Evolutionary conservation across 1,140 invertebrate species (phyloP).

Genomic region (Planococcus citri): DNA sequence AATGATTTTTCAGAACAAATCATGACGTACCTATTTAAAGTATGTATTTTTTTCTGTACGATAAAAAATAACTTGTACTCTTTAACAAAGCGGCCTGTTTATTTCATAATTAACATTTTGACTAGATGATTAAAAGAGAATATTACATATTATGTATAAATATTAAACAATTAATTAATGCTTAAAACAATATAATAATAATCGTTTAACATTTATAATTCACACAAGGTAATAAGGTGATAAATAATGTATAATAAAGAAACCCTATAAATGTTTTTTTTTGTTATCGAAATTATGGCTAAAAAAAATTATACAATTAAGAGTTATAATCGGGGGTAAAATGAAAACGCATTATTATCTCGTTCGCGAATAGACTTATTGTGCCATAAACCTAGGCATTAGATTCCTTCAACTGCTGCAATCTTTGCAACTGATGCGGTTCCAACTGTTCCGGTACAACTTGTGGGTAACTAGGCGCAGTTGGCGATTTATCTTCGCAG

Average conservation of each 20-base stretch:
- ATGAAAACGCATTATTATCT: constrained; percentile 1
- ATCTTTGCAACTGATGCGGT: constrained; percentile 64
- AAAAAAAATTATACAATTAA: neutral
- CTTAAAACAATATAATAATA: neutral
- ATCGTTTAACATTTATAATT: neutral
- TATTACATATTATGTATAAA: neutral
- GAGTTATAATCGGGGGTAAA: neutral
- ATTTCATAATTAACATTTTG: too few species aligned
- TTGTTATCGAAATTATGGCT: neutral
- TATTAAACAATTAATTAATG: neutral
- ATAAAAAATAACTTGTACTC: too few species aligned
- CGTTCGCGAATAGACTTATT: neutral
- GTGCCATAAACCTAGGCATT: constrained; percentile 50
- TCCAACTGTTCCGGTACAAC: constrained; percentile 66
- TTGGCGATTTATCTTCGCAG: constrained; percentile 15
- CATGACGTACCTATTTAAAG: too few species aligned
- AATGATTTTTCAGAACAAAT: too few species aligned
- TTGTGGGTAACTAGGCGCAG: constrained; percentile 24
- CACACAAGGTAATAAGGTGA: neutral
- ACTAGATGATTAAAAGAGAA: neutral
- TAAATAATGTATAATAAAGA: neutral
- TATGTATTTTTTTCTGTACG: too few species aligned
- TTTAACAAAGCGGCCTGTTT: too few species aligned
- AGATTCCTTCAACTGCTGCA: constrained; percentile 75
- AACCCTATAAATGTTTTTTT: neutral